Percentiles rank a stretch among this genome's conserved stretches.
Conservation (phyloP, 2,888 invertebrate species). For the Elmis aenea region DNA sequence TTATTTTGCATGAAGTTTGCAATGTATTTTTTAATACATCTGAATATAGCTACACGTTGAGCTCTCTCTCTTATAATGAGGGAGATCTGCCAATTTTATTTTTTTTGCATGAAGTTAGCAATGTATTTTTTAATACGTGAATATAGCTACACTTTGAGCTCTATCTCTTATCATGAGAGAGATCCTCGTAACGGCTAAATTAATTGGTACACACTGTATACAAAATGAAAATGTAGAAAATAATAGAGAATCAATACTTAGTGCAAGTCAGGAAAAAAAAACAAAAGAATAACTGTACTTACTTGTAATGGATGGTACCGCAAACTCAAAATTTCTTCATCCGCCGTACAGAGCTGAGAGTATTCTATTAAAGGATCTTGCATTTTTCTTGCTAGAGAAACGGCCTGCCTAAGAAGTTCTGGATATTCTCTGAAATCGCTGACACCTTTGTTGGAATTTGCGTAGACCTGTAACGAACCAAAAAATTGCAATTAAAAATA, state of each 20-base stretch:
- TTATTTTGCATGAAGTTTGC: too few relatives aligned
- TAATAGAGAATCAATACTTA: neutral
- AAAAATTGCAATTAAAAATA: neutral
- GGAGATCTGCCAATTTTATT: too few relatives aligned
- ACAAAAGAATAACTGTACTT: conserved; percentile 5
- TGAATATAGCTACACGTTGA: too few relatives aligned
- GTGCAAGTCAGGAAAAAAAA: neutral
- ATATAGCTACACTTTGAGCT: too few relatives aligned
- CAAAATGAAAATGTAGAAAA: too few relatives aligned
- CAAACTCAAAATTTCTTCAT: conserved; percentile 94
- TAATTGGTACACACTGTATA: too few relatives aligned
- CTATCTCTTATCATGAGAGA: too few relatives aligned
- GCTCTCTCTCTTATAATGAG: too few relatives aligned
- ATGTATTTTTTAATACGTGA: too few relatives aligned
- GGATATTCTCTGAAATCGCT: conserved; percentile 92
- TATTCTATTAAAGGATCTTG: conserved; percentile 97
- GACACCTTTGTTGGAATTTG: conserved; percentile 82
- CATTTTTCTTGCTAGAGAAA: conserved; percentile 84
- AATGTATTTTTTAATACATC: too few relatives aligned
- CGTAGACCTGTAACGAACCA: conserved; percentile 58
- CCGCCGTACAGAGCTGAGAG: conserved; percentile 90
- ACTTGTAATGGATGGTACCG: conserved; percentile 82
- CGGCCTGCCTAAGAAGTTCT: conserved; percentile 81
- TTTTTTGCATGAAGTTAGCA: too few relatives aligned
- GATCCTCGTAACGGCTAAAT: too few relatives aligned